Evolutionary conservation across 1,140 invertebrate species (phyloP).

Genomic region (Brachionus asplanchnoidis): DNA sequence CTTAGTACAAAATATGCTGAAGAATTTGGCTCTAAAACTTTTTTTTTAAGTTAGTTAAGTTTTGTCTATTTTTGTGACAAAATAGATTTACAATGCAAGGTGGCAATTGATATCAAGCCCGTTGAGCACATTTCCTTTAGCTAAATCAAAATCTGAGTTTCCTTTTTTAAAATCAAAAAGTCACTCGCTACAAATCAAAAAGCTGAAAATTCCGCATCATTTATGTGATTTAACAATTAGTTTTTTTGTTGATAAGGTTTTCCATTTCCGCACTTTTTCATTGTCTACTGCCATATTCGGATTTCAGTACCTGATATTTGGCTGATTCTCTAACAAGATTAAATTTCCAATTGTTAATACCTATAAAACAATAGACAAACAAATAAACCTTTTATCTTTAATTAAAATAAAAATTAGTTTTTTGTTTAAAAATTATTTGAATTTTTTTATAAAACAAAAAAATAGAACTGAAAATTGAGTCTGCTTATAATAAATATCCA

Average conservation of each 20-base stretch:
- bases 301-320: slow-evolving; percentile 8
- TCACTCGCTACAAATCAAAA: slow-evolving; percentile 6
- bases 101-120: background rate
- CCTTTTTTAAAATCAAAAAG: background rate
- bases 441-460: background rate
- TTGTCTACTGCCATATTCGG: background rate
- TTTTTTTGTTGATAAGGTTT: background rate
- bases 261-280: background rate
- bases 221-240: slow-evolving; percentile 18
- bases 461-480: too few species aligned
- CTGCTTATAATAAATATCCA: too few species aligned
- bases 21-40: background rate
- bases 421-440: background rate
- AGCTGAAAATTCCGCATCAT: background rate
- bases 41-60: background rate
- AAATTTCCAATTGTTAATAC: background rate
- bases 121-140: background rate
- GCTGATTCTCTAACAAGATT: background rate
- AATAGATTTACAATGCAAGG: background rate
- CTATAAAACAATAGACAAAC: background rate
- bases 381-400: background rate
- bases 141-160: background rate
- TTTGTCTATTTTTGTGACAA: background rate
- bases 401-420: too few species aligned
- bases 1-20: background rate